Evolutionary conservation across 2,888 invertebrate genomes (phyloP), one percentile per base, ranked within the genome.

Genomic region (Anodontia alba): DNA sequence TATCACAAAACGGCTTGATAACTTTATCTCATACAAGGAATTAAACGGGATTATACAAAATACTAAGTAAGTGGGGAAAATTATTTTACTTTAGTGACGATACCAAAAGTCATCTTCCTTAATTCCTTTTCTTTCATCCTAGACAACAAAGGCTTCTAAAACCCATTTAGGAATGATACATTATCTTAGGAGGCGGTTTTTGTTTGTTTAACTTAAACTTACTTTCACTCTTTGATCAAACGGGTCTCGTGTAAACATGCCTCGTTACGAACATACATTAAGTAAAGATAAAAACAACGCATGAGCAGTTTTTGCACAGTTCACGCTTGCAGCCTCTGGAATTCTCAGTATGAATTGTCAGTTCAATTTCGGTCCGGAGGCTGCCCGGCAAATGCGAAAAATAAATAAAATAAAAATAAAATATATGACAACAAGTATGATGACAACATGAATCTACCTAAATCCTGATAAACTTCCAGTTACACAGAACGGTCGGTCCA

Each of bases 141-240:
- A 62, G 62, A 62, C 62, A 62, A 62, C 62, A 62, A 62, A 62
- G 62, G 62, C 33, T 62, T 62, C 62, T 33, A 62, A 62, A 62
- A 62, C 17, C 62, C 62, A 62, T 33, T 54, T 54, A 46, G 15
- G 46, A 33, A 62, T 62, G 62, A 33, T 33, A 23, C 62, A 33
- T 62, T 62, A 62, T 62, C 62, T 33, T 17, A 17, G 62, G 62
- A 62, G 62, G 62, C 62, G 62, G 62, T 62, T 31, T 54, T 62
- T 62, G 62, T 62, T 62, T 62, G 20, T 62, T 62, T 62, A 33
- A 62, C 29, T 62, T 62, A 62, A 62, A 62, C 62, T 20, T 57
- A 29, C 62, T 33, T 33, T 62, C 33, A 20, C 62, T 33, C 62
- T 62, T 62, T 62, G 62, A 62, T 29, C 38, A 38, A 38, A 38